phyloP scores from a whole-genome alignment of 2,888 invertebrate species.

The Apamea epomidion region DNA sequence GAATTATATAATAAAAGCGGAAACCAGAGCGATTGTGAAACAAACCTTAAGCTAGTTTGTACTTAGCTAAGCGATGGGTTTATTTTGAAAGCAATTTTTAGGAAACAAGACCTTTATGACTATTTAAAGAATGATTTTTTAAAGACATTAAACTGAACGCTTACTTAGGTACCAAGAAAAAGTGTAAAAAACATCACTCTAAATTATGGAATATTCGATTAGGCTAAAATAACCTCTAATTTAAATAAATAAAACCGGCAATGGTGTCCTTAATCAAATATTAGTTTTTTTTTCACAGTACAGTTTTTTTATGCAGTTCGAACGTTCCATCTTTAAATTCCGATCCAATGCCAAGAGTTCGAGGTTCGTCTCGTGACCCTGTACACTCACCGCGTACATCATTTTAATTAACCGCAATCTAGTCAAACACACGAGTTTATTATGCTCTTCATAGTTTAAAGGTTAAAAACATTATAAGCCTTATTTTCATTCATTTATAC shows the following conservation, averaged over 20 bases:
- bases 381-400: slow-evolving; percentile 37
- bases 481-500: slow-evolving; percentile 12
- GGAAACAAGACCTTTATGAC: neutral
- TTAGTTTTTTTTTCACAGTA: neutral
- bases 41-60: slow-evolving; percentile 48
- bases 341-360: slow-evolving; percentile 58
- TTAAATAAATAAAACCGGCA: neutral
- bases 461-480: slow-evolving; percentile 36
- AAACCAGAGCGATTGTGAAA: slow-evolving; percentile 63
- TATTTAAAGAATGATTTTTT: neutral
- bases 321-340: slow-evolving; percentile 16
- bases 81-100: slow-evolving; percentile 7
- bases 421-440: slow-evolving; percentile 39
- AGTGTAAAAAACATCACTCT: no score
- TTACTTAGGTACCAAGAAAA: neutral
- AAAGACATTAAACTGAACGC: neutral
- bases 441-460: slow-evolving; percentile 38
- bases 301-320: neutral
- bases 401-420: slow-evolving; percentile 56
- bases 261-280: neutral
- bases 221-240: neutral
- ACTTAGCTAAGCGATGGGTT: slow-evolving; percentile 23
- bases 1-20: slow-evolving; percentile 63
- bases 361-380: slow-evolving; percentile 43
- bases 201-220: neutral